Conservation (phyloP, 2,888 invertebrate species). For the Oligia strigilis region DNA sequence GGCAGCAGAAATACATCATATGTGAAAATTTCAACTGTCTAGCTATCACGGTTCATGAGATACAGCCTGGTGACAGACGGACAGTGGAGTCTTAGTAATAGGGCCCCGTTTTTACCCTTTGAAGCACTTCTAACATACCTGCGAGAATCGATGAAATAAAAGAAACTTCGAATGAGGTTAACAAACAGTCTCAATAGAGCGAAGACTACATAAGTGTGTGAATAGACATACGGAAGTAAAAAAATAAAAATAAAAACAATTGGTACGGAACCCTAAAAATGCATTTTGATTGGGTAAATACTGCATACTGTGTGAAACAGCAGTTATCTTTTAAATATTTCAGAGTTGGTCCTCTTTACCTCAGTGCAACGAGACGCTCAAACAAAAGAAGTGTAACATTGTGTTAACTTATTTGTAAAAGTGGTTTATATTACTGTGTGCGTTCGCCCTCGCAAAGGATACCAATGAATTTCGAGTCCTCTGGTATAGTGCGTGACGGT, state of each 20-base stretch:
- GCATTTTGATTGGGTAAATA: neutral
- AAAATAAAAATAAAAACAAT: no score
- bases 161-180: slow-evolving; percentile 80
- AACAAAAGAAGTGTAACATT: neutral
- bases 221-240: no score
- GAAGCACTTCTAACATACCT: slow-evolving; percentile 86
- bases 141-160: slow-evolving; percentile 83
- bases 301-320: neutral
- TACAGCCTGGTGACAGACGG: no score
- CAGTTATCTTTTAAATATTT: neutral
- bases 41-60: no score
- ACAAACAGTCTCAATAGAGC: slow-evolving; percentile 84
- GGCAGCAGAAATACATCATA: no score
- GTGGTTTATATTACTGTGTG: neutral
- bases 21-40: no score
- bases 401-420: neutral
- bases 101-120: no score
- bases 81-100: no score
- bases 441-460: neutral
- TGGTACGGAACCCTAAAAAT: neutral
- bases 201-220: slow-evolving; percentile 53
- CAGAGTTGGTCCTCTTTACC: neutral
- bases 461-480: neutral
- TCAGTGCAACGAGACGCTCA: neutral
- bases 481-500: neutral